Evolutionary conservation across 64 coral and sea anemone species (phyloP).

Genomic region (Hydrozoanthus tunicans): DNA sequence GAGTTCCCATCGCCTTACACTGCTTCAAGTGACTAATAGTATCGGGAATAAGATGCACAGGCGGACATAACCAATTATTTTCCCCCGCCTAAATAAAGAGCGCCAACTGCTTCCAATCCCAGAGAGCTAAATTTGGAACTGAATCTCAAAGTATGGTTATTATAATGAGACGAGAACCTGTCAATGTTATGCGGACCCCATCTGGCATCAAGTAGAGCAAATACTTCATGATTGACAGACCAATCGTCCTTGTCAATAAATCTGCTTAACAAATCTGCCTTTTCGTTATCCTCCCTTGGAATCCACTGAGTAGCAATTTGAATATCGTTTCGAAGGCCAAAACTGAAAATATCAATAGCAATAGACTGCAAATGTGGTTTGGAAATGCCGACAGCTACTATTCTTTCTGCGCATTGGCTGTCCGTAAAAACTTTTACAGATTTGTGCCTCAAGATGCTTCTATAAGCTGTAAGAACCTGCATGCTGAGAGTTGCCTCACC

Average conservation of each 20-base stretch:
- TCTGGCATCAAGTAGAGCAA: not conserved
- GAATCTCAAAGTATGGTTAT: not conserved
- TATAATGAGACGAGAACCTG: slow-evolving; percentile 8
- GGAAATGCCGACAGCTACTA: too few species aligned
- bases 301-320: not conserved
- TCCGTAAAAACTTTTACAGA: too few species aligned
- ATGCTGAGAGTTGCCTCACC: too few species aligned
- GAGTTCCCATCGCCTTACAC: not conserved
- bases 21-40: slow-evolving; percentile 1
- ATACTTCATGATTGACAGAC: slow-evolving; percentile 10
- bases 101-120: slow-evolving; percentile 5
- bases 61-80: too few species aligned
- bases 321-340: not conserved
- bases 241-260: not conserved
- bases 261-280: not conserved
- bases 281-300: not conserved
- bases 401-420: too few species aligned
- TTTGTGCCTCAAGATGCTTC: too few species aligned
- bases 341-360: not conserved
- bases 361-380: too few species aligned
- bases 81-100: not conserved
- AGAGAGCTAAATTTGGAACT: slow-evolving; percentile 21
- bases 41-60: not conserved
- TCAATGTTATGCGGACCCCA: not conserved
- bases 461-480: too few species aligned